Evolutionary conservation across 2,888 invertebrate genomes (phyloP).

Genomic region (Eugnorisma glareosa): DNA sequence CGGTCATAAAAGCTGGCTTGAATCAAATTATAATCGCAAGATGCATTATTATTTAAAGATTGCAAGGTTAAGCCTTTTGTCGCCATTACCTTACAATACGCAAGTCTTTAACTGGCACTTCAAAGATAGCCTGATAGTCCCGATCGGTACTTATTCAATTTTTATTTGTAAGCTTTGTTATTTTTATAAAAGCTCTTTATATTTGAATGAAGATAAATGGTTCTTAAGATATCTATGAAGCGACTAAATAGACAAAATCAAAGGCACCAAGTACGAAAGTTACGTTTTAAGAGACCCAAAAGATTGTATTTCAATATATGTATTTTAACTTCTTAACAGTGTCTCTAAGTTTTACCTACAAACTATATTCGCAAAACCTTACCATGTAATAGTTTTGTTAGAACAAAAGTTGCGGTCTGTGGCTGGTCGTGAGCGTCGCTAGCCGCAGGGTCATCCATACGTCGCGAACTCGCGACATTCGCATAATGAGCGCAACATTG

Average conservation of each 20-base stretch:
- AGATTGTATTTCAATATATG: not conserved
- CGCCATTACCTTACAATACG: constrained; percentile 59
- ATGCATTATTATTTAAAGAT: constrained; percentile 76
- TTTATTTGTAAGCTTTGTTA: constrained; percentile 28
- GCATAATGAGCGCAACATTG: constrained; percentile 80
- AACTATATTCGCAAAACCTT: not conserved
- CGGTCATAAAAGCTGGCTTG: constrained; percentile 76
- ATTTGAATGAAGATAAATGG: not conserved
- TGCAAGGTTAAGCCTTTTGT: constrained; percentile 65
- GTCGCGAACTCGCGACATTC: constrained; percentile 63
- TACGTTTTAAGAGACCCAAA: not conserved
- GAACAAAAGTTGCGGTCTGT: constrained; percentile 24
- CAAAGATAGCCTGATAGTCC: constrained; percentile 41
- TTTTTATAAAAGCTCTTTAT: constrained; percentile 29
- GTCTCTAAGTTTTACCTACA: not conserved
- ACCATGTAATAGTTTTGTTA: constrained; percentile 5
- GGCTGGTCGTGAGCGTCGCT: constrained; percentile 43
- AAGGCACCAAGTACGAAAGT: too few species aligned
- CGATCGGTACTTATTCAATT: constrained; percentile 41
- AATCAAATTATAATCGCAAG: constrained; percentile 77
- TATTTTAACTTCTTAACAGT: not conserved
- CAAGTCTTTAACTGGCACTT: constrained; percentile 53
- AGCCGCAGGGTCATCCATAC: constrained; percentile 64
- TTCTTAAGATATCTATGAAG: constrained; percentile 10
- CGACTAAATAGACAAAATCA: not conserved